A percentile compares a stretch with the other conserved stretches of the same genome.
These are phyloP conservation scores for Hyles euphorbiae DNA, from an alignment of 1,140 invertebrate genomes.

Conservation along the genomic window DNA sequence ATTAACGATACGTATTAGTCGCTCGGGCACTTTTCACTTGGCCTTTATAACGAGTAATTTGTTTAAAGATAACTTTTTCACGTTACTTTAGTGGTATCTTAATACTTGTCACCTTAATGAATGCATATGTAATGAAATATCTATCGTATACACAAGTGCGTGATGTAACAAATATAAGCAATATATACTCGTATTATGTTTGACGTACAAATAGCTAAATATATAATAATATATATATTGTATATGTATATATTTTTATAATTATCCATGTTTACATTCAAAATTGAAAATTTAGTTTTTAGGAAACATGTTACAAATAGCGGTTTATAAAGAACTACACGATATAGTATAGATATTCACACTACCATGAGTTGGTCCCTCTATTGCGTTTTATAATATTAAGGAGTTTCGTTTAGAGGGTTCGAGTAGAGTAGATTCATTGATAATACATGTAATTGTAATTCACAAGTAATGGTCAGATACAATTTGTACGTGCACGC, in stretches of 20 bases:
- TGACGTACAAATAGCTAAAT: conserved; percentile 26
- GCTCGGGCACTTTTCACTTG: neutral
- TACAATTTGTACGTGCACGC: conserved; percentile 16
- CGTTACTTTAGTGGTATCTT: too few relatives aligned
- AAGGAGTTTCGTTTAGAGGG: conserved; percentile 11
- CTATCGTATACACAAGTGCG: neutral
- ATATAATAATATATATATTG: too few relatives aligned
- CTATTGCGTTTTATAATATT: conserved; percentile 17
- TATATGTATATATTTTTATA: conserved; percentile 59
- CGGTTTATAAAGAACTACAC: conserved; percentile 30
- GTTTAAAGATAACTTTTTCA: too few relatives aligned
- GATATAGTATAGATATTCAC: conserved; percentile 28
- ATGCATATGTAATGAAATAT: neutral
- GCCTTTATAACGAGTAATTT: too few relatives aligned
- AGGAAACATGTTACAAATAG: conserved; percentile 28
- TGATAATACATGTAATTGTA: conserved; percentile 17
- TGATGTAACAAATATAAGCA: too few relatives aligned
- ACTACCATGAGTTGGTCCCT: conserved; percentile 12
- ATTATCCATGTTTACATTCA: conserved; percentile 54
- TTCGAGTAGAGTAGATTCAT: too few relatives aligned
- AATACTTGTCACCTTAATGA: too few relatives aligned
- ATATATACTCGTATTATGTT: conserved; percentile 37
- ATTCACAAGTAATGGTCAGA: conserved; percentile 46
- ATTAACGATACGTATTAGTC: conserved; percentile 1
- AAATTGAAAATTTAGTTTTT: conserved; percentile 33